phyloP scores from a whole-genome alignment of 2,113 vertebrate genomes.

The Leucosticte australis region DNA sequence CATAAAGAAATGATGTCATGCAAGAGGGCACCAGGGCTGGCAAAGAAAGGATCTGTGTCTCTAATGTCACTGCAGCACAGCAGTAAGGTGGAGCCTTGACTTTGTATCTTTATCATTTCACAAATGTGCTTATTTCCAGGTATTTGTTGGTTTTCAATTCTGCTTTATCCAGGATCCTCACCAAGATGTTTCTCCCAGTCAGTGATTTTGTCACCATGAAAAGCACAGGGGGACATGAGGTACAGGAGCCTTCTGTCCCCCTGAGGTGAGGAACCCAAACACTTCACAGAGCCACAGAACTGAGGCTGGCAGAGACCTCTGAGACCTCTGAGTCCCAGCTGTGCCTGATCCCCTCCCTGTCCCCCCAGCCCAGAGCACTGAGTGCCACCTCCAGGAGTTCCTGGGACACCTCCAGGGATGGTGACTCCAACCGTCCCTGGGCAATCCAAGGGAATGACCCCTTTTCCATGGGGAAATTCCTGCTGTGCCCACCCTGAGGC shows the following conservation, averaged over 20 bases:
- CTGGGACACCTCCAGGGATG: neutral
- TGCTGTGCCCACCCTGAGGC: neutral
- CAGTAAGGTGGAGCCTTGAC: neutral
- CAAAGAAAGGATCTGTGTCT: accelerated
- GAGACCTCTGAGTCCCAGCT: accelerated
- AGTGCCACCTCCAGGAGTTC: neutral
- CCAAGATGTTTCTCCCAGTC: neutral
- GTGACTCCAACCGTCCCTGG: neutral
- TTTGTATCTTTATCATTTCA: neutral
- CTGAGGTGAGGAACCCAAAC: accelerated
- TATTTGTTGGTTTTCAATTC: neutral
- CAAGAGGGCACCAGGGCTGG: neutral
- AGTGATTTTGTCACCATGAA: neutral
- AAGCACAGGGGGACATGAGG: neutral
- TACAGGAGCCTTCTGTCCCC: neutral
- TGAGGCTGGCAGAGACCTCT: neutral
- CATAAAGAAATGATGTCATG: neutral
- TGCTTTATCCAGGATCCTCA: neutral
- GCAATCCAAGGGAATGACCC: neutral
- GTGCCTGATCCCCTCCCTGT: accelerated
- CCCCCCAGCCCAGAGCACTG: neutral
- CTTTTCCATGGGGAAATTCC: neutral
- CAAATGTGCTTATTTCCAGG: neutral
- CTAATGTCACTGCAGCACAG: neutral
- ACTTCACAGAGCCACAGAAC: neutral